These are phyloP conservation scores for Sebastes kiyomatsui DNA, from an alignment of 2,797 vertebrate genomes.

Conservation along the genomic window DNA sequence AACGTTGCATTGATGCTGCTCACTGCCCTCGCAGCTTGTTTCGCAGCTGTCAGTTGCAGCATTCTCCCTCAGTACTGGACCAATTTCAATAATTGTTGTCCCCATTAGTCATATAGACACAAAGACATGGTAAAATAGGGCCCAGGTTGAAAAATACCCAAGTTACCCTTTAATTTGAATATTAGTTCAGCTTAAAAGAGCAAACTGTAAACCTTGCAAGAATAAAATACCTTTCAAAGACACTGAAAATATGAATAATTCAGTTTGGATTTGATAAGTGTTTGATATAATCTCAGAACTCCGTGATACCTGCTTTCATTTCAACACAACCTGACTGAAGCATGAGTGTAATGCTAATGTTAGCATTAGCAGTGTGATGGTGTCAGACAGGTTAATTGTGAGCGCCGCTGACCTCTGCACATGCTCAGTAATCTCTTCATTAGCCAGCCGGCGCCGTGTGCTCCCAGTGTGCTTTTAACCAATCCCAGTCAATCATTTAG, in stretches of 20 bases:
- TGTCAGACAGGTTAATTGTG: slow-evolving; percentile 29
- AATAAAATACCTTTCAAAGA: neutral
- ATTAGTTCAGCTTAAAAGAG: neutral
- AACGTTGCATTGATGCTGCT: too few relatives aligned
- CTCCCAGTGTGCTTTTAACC: neutral
- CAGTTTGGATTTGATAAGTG: neutral
- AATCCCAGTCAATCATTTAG: neutral
- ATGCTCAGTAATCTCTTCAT: slow-evolving; percentile 2
- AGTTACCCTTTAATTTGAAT: too few relatives aligned
- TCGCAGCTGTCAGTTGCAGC: neutral
- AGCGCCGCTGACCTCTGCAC: neutral
- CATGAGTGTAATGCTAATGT: slow-evolving; percentile 19
- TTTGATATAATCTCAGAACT: slow-evolving; percentile 27
- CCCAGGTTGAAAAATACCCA: too few relatives aligned
- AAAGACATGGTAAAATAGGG: too few relatives aligned
- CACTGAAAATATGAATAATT: neutral
- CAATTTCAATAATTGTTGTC: too few relatives aligned
- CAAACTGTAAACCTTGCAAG: neutral
- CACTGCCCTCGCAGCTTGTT: too few relatives aligned
- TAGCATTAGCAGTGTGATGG: slow-evolving; percentile 9
- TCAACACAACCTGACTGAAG: neutral
- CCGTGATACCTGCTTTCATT: slow-evolving; percentile 6
- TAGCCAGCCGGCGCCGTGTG: neutral
- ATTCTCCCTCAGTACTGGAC: neutral
- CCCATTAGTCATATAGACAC: neutral